Base-by-base conservation (phyloP, 2,888 invertebrate genomes). In the Athetis lepigone region DNA sequence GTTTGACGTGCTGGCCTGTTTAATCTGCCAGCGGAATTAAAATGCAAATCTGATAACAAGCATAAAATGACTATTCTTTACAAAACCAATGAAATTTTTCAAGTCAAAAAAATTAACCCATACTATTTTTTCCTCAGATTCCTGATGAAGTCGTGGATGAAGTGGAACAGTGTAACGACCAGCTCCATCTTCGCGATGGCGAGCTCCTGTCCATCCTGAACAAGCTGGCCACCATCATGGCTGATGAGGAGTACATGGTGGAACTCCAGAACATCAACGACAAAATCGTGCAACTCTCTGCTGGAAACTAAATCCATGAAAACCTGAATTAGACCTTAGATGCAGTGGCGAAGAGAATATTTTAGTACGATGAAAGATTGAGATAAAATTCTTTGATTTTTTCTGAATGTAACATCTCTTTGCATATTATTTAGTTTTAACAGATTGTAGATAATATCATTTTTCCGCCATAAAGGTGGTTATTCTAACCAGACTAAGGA, bases 241-340 rank as follows among this genome's bases (percentile, higher is more conserved):
- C 96, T 23, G 98, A 98, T 85, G 95, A 96, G 79, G 96, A 96
- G 77, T 98, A 97, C 87, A 95, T 98, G 87, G 94, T 95, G 21
- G 97, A 98, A 89, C 94, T 98, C 51, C 92, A 97, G 77, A 96
- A 96, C 54, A 96, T 98, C 84, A 98, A 98, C 91, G 94, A 96
- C 77, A 96, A 96, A 82, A 97, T 98, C 83, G 94, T 93, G 0
- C 88, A 92, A 63, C 87, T 95, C 0, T 95, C 95, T 8, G 93
- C 94, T 63, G 94, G 92, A 21, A 85, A 84, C 29, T 89, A 89
- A 85, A 75, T 59, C 2, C 13, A 33, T 33, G 13, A 33, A 33
- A 4, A 33, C 13, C 33, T 33, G 19, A 27, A 52, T 43, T 19
- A 16, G 9, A 33, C 21, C 43, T 21, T 43, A 23, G 4, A 43